A percentile compares a stretch with the other conserved stretches of the same genome.
Evolutionary conservation across 2,113 vertebrate genomes (phyloP).

Genomic region (Anarhynchus alexandrinus): DNA sequence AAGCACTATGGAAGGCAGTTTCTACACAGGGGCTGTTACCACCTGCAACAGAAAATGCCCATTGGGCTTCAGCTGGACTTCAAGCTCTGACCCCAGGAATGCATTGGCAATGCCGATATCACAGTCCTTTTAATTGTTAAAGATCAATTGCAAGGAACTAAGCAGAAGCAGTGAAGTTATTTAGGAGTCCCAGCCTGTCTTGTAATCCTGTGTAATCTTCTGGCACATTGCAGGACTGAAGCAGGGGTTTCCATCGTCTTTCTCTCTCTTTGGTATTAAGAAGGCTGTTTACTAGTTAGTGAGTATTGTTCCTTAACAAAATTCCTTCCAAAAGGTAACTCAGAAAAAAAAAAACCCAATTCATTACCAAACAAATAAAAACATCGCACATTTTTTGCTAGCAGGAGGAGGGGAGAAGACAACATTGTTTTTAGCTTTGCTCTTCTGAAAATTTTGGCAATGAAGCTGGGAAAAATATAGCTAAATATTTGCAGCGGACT

Average conservation of each 20-base stretch:
- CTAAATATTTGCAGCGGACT: background rate
- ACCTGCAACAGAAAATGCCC: background rate
- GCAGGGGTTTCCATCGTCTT: background rate
- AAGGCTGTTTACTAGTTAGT: background rate
- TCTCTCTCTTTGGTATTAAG: background rate
- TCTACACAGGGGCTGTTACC: background rate
- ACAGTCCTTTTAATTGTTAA: background rate
- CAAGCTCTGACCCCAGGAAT: background rate
- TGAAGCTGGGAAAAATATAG: background rate
- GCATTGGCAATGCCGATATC: background rate
- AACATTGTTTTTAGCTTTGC: background rate
- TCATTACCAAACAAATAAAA: background rate
- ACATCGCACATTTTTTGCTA: background rate
- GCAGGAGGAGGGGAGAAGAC: fast-evolving
- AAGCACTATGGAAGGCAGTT: background rate
- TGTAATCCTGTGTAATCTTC: background rate
- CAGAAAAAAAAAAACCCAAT: constrained; percentile 18
- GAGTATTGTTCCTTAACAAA: background rate
- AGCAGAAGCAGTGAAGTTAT: background rate
- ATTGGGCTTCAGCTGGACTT: background rate
- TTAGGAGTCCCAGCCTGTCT: background rate
- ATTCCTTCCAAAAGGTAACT: background rate
- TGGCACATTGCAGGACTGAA: background rate
- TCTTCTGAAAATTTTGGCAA: constrained; percentile 21
- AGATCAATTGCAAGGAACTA: background rate